Evolutionary conservation across 1,140 invertebrate genomes (phyloP).

Genomic region (Megathymus violae): DNA sequence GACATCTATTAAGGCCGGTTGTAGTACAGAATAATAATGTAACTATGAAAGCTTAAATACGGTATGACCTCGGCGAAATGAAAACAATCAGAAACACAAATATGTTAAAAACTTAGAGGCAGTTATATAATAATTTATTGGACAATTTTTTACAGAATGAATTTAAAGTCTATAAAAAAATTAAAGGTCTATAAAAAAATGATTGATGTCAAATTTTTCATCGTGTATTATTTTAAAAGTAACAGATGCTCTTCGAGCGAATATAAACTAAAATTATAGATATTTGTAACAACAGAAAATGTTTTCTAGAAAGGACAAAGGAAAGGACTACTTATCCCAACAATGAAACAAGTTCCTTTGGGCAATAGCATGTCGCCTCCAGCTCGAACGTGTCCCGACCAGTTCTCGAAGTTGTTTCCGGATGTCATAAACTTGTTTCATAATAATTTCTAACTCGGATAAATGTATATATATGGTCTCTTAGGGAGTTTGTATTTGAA

Average conservation of each 20-base stretch:
- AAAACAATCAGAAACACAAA: no score
- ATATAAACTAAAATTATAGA: not conserved
- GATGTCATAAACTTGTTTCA: conserved; percentile 37
- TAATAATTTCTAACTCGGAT: conserved; percentile 35
- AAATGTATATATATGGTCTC: conserved; percentile 10
- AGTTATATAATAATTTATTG: no score
- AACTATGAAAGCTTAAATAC: no score
- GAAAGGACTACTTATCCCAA: conserved; percentile 12
- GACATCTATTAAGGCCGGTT: not conserved
- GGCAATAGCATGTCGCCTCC: conserved; percentile 31
- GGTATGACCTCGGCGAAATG: no score
- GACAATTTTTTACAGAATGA: no score
- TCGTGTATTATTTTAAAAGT: no score
- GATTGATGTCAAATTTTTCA: no score
- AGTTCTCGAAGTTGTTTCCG: conserved; percentile 44
- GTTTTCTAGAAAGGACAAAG: conserved; percentile 16
- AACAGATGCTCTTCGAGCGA: no score
- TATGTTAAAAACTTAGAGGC: no score
- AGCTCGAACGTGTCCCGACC: conserved; percentile 47
- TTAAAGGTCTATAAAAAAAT: no score
- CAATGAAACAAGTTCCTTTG: conserved; percentile 30
- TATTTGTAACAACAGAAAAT: conserved; percentile 1
- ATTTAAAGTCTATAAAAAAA: no score
- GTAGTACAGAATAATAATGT: no score
- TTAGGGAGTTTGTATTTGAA: not conserved